These are phyloP conservation scores for Autographa pulchrina DNA, from an alignment of 2,888 invertebrate species.

Conservation along the genomic window DNA sequence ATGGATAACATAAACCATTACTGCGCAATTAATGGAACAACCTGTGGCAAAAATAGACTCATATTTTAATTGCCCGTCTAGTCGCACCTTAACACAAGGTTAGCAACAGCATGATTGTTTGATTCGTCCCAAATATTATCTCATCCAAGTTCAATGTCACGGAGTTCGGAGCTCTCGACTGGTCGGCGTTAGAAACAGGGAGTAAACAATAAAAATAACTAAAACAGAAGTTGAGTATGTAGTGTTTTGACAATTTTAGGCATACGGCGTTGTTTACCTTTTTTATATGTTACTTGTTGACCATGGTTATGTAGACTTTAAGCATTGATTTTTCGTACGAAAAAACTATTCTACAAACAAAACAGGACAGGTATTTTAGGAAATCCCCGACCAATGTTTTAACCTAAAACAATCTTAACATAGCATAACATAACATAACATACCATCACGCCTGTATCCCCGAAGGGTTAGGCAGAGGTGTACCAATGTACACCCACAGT, in stretches of 20 bases:
- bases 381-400: too few relatives aligned
- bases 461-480: too few relatives aligned
- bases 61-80: too few relatives aligned
- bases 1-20: too few relatives aligned
- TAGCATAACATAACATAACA: too few relatives aligned
- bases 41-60: too few relatives aligned
- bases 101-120: not conserved
- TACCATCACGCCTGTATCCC: too few relatives aligned
- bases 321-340: not conserved
- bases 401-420: too few relatives aligned
- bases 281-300: not conserved
- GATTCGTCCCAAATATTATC: not conserved
- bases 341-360: not conserved
- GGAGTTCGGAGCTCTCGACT: not conserved
- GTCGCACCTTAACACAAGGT: not conserved
- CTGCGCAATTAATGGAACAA: too few relatives aligned
- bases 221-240: not conserved
- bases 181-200: not conserved
- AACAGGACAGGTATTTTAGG: too few relatives aligned
- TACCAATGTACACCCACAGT: too few relatives aligned
- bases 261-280: not conserved
- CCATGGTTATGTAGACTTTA: not conserved
- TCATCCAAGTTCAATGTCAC: conserved; percentile 5
- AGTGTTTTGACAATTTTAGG: not conserved
- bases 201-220: not conserved